Evolutionary conservation across 30 jellyfish, hydroid and myxozoan species (phyloP).

Genomic region (Hydractinia symbiolongicarpus): DNA sequence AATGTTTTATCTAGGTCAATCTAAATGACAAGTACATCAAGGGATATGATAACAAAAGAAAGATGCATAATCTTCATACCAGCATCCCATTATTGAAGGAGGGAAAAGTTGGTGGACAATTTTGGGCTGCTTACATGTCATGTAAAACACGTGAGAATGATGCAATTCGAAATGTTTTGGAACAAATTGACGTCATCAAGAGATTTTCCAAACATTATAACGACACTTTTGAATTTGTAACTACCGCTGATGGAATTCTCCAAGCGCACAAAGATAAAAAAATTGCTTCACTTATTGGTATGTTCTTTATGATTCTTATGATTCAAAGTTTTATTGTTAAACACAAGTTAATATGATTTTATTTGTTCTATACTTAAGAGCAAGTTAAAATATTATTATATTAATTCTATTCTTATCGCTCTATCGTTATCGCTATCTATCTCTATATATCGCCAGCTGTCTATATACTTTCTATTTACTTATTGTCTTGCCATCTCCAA

Average conservation of each 20-base stretch:
- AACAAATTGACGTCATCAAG: slow-evolving; percentile 20
- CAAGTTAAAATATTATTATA: too few relatives aligned
- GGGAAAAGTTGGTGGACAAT: slow-evolving; percentile 31
- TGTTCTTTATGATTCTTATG: neutral
- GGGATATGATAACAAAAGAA: neutral
- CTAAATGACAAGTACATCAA: slow-evolving; percentile 2
- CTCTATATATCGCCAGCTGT: too few relatives aligned
- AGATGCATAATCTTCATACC: neutral
- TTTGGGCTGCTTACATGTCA: slow-evolving; percentile 11
- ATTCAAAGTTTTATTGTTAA: neutral
- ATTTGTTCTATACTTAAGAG: too few relatives aligned
- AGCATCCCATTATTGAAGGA: neutral
- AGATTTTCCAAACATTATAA: neutral
- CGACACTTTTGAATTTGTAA: neutral
- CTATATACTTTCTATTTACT: too few relatives aligned
- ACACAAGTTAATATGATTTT: too few relatives aligned
- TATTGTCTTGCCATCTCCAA: too few relatives aligned
- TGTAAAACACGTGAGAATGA: slow-evolving; percentile 13
- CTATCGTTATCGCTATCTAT: too few relatives aligned
- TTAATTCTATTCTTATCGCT: too few relatives aligned
- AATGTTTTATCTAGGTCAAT: neutral
- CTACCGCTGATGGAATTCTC: slow-evolving; percentile 12
- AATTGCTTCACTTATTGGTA: slow-evolving; percentile 18
- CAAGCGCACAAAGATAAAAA: slow-evolving; percentile 6
- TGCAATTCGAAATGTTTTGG: slow-evolving; percentile 15